A percentile compares a stretch with the other conserved stretches of the same genome.
Conservation (phyloP, 2,797 vertebrate species). For the Pteronotus mesoamericanus region DNA sequence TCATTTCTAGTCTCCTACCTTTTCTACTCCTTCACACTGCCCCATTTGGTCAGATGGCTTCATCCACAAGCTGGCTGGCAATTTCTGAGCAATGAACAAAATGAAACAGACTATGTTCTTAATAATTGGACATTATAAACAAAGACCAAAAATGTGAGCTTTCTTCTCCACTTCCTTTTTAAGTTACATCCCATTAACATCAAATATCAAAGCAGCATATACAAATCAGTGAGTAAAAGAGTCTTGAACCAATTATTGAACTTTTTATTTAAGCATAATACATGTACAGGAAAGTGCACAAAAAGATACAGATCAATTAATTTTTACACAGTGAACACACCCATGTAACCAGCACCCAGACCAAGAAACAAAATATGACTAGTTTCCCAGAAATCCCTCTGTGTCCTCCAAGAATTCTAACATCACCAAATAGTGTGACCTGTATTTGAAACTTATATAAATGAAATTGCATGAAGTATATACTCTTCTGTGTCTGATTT, state of each 20-base stretch:
- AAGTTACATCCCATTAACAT: background rate
- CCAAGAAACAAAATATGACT: background rate
- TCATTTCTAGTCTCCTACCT: too few species aligned
- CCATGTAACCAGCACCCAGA: background rate
- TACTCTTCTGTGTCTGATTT: background rate
- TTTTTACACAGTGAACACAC: background rate
- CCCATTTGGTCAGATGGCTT: background rate
- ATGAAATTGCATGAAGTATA: background rate
- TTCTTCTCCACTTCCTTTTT: background rate
- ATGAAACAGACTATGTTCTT: background rate
- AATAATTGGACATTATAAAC: background rate
- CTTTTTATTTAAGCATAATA: background rate
- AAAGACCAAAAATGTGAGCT: background rate
- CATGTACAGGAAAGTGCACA: background rate
- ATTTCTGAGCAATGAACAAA: background rate
- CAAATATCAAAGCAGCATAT: background rate
- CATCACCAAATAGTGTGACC: background rate
- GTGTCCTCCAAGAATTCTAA: background rate
- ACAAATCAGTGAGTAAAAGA: background rate
- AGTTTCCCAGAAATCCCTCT: background rate
- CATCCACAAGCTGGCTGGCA: background rate
- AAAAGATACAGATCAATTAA: background rate
- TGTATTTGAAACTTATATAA: background rate
- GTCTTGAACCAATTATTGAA: background rate
- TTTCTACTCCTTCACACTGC: background rate